phyloP scores from a whole-genome alignment of 2,888 invertebrate species.

The Drosophila paranaensis region DNA sequence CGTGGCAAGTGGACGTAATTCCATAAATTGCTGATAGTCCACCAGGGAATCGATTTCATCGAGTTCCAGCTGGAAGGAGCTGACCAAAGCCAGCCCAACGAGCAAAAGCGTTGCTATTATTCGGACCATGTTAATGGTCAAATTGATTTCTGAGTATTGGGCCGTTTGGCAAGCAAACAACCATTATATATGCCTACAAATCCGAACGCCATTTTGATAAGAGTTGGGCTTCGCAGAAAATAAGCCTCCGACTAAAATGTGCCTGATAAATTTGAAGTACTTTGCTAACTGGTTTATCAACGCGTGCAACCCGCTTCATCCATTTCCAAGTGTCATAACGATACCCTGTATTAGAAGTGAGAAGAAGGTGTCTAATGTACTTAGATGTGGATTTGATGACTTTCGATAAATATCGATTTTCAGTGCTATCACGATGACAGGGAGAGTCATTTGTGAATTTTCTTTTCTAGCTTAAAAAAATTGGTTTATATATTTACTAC shows the following conservation, averaged over 20 bases:
- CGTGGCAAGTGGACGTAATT: conserved; percentile 26
- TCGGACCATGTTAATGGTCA: conserved; percentile 10
- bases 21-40: conserved; percentile 14
- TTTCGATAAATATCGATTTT: neutral
- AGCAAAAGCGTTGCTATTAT: neutral
- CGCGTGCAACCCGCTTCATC: neutral
- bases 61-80: neutral
- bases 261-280: conserved; percentile 6
- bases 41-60: neutral
- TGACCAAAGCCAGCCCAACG: conserved; percentile 4
- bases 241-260: neutral
- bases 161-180: neutral
- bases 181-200: conserved; percentile 4
- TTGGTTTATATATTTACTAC: too few species aligned
- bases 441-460: neutral
- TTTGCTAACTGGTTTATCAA: neutral
- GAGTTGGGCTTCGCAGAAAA: neutral
- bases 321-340: conserved; percentile 1
- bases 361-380: neutral
- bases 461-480: neutral
- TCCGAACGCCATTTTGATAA: conserved; percentile 4
- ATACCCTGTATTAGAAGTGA: neutral
- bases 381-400: too few species aligned
- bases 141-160: conserved; percentile 4
- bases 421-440: neutral